Evolutionary conservation across 2,113 vertebrate species (phyloP), one percentile per base, ranked within the genome.

Genomic region (Proterorhinus semilunaris): DNA sequence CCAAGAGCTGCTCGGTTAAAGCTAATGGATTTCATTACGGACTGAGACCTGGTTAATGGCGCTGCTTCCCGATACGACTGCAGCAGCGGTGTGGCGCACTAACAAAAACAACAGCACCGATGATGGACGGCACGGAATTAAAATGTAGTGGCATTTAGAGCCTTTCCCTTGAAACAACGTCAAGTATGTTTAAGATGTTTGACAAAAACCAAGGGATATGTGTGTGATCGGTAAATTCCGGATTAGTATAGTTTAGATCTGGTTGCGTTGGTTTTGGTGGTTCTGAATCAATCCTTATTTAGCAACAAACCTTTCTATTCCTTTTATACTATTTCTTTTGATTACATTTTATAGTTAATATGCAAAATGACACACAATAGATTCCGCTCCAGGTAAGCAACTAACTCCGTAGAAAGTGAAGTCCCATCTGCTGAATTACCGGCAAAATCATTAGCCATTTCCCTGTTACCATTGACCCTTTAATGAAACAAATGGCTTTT

Each of bases 401-500:
- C 27, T 36, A 4, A 36, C 27, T 36, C 3, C 2, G 61, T 51
- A 68, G 74, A 87, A 85, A 84, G 80, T 80, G 76, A 78, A 75
- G 74, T 4, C 61, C 70, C 1, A 52, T 27, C 72, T 6, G 66
- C 59, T 81, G 62, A 85, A 71, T 72, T 80, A 81, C 83, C 84
- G 79, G 74, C 82, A 82, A 73, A 81, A 79, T 86, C 88, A 83
- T 85, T 80, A 83, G 67, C 68, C 72, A 7, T 88, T 86, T 80
- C 82, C 71, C 80, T 76, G 51, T 16, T 64, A 79, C 89, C 72
- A 74, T 58, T 91, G 91, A 91, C 86, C 92, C 87, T 79, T 86
- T 88, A 92, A 93, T 91, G 87, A 93, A 93, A 91, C 91, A 88
- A 92, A 93, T 90, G 89, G 86, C 88, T 92, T 92, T 90, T 91